phyloP scores from a whole-genome alignment of 2,888 invertebrate genomes.

The Dolomedes plantarius region DNA sequence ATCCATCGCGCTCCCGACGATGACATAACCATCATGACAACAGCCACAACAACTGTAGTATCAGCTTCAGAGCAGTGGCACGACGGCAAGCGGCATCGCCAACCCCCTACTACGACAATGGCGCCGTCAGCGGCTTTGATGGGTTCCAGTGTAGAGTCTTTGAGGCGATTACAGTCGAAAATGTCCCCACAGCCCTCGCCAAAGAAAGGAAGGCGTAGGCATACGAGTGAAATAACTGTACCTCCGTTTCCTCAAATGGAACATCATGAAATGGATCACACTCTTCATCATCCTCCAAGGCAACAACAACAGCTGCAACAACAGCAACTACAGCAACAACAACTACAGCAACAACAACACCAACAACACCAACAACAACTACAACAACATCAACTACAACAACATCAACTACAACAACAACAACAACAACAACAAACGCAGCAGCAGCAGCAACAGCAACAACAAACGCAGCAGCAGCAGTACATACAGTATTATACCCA shows the following conservation, averaged over 20 bases:
- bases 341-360: slow-evolving; percentile 2
- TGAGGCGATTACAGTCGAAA: slow-evolving; percentile 72
- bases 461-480: neutral
- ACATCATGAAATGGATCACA: slow-evolving; percentile 69
- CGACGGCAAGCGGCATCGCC: slow-evolving; percentile 9
- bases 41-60: slow-evolving; percentile 64
- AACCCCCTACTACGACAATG: slow-evolving; percentile 29
- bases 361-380: too few relatives aligned
- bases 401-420: neutral
- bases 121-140: slow-evolving; percentile 43
- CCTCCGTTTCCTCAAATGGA: slow-evolving; percentile 80
- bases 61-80: slow-evolving; percentile 55
- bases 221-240: slow-evolving; percentile 80
- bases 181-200: slow-evolving; percentile 76
- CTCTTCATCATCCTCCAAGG: neutral
- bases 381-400: too few relatives aligned
- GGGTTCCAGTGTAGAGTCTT: slow-evolving; percentile 34
- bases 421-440: slow-evolving; percentile 8
- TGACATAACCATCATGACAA: slow-evolving; percentile 69
- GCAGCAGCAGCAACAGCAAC: slow-evolving; percentile 10
- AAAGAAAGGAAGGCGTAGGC: slow-evolving; percentile 77
- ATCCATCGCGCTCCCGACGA: slow-evolving; percentile 40
- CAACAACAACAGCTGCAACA: slow-evolving; percentile 2
- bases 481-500: slow-evolving; percentile 13
- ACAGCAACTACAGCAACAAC: slow-evolving; percentile 10